A percentile compares a stretch with the other conserved stretches of the same genome.
Conservation (phyloP, 1,140 invertebrate species). For the Hyles vespertilio region DNA sequence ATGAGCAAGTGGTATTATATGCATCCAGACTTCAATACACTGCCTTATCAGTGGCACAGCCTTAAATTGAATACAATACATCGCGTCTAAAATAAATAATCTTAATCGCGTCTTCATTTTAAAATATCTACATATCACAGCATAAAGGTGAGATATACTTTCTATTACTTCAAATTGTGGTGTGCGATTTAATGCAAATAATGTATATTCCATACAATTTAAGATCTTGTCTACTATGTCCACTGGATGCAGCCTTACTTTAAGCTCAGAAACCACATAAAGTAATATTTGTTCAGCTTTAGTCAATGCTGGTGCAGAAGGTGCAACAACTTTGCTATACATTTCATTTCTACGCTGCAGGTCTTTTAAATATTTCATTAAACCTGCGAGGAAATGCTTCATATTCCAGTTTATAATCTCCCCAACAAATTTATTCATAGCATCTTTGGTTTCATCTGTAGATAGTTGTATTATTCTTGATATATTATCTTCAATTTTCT, state of each 20-base stretch:
- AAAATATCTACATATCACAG: slow-evolving; percentile 55
- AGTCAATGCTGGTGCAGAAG: slow-evolving; percentile 50
- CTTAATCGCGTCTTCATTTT: slow-evolving; percentile 49
- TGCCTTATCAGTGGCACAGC: slow-evolving; percentile 54
- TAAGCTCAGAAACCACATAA: slow-evolving; percentile 44
- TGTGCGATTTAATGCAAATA: slow-evolving; percentile 56
- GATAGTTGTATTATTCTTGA: slow-evolving; percentile 32
- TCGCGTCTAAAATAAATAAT: slow-evolving; percentile 63
- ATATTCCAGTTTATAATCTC: slow-evolving; percentile 31
- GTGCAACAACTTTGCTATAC: slow-evolving; percentile 37
- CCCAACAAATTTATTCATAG: slow-evolving; percentile 41
- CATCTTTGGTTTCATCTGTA: slow-evolving; percentile 27
- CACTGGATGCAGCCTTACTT: slow-evolving; percentile 13
- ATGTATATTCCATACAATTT: slow-evolving; percentile 52
- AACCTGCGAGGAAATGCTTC: slow-evolving; percentile 42
- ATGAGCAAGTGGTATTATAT: slow-evolving; percentile 57
- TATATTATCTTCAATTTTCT: slow-evolving; percentile 42
- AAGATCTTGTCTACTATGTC: slow-evolving; percentile 36
- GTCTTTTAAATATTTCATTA: slow-evolving; percentile 52
- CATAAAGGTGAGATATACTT: slow-evolving; percentile 63
- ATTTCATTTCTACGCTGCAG: slow-evolving; percentile 49
- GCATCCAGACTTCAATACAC: slow-evolving; percentile 62
- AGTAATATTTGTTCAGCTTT: slow-evolving; percentile 59
- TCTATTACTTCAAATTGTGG: slow-evolving; percentile 53
- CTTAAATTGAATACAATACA: slow-evolving; percentile 68